Conservation (phyloP, 2,797 vertebrate genomes). For the Eurystomus glaucurus region DNA sequence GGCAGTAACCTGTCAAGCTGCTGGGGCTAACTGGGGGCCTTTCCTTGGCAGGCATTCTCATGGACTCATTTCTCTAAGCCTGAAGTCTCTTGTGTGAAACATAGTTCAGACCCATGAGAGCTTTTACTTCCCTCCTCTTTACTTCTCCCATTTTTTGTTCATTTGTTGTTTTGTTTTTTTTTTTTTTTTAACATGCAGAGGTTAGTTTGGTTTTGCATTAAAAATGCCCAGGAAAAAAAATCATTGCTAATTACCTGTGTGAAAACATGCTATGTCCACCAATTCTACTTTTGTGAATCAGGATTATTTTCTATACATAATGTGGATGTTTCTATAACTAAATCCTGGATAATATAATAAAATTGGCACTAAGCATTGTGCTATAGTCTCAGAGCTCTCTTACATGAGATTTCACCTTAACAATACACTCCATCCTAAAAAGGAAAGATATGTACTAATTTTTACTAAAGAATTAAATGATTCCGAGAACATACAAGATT, state of each 20-base stretch:
- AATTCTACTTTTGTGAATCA: neutral
- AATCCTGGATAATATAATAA: neutral
- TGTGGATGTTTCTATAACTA: neutral
- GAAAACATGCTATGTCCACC: neutral
- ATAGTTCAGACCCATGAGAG: rapidly evolving
- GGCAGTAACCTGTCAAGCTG: neutral
- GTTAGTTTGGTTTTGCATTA: neutral
- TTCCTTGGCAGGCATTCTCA: neutral
- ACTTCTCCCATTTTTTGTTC: no score
- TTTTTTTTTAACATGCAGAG: no score
- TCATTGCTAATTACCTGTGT: neutral
- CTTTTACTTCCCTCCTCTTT: neutral
- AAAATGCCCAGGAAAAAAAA: neutral
- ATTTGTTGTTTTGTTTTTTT: rapidly evolving
- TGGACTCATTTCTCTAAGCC: neutral
- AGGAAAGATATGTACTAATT: neutral
- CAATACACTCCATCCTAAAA: neutral
- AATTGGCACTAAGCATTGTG: neutral
- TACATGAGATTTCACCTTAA: neutral
- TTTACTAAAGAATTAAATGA: neutral
- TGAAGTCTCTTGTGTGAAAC: neutral
- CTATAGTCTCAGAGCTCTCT: neutral
- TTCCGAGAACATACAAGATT: neutral
- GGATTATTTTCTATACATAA: neutral
- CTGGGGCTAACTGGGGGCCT: neutral